Evolutionary conservation across 2,797 vertebrate species (phyloP).

Genomic region (Macropodus opercularis): DNA sequence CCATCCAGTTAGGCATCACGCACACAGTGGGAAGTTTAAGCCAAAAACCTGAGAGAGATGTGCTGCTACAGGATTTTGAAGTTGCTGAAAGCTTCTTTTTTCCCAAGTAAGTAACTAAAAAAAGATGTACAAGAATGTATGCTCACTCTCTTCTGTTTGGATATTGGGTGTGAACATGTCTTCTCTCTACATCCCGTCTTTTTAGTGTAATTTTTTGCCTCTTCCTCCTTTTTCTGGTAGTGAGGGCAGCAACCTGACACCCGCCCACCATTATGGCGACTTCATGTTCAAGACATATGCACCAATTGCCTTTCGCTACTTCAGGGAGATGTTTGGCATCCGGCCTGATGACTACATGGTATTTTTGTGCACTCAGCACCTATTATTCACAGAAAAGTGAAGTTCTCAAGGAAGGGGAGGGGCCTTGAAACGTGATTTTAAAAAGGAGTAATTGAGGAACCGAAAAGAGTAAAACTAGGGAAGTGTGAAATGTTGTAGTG

Average conservation of each 20-base stretch:
- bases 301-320: constrained; percentile 96
- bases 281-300: constrained; percentile 98
- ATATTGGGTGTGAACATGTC: neutral
- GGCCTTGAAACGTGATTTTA: neutral
- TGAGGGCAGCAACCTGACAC: constrained; percentile 94
- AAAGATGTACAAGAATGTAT: neutral
- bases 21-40: constrained; percentile 94
- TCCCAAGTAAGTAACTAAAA: constrained; percentile 81
- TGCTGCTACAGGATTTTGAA: constrained; percentile 98
- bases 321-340: constrained; percentile 95
- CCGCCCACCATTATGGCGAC: constrained; percentile 94
- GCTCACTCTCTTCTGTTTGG: neutral
- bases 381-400: neutral
- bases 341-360: constrained; percentile 96
- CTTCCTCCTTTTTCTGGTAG: constrained; percentile 69
- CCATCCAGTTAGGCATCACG: constrained; percentile 94
- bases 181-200: neutral
- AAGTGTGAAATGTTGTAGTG: constrained; percentile 26
- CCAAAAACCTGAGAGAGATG: constrained; percentile 94
- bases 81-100: constrained; percentile 97
- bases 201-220: constrained; percentile 8
- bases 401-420: neutral
- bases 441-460: constrained; percentile 24
- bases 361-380: constrained; percentile 32
- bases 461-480: constrained; percentile 24